A percentile compares a stretch with the other conserved stretches of the same genome.
Evolutionary conservation across 2,888 invertebrate genomes (phyloP).

Genomic region (Rhagonycha fulva): DNA sequence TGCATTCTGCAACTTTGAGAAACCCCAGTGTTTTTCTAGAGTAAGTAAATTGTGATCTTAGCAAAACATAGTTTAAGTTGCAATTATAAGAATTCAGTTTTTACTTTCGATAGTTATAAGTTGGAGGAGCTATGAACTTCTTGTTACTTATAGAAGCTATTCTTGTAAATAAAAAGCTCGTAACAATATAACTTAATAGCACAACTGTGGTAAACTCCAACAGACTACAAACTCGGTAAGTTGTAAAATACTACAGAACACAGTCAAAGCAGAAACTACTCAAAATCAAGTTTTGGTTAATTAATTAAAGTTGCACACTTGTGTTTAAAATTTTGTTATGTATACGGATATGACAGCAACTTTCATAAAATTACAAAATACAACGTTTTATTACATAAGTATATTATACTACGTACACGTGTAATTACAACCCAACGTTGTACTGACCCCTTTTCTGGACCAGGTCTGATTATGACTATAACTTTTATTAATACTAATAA

Average conservation of each 20-base stretch:
- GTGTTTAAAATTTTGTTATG: slow-evolving; percentile 20
- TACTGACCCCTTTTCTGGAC: too few species aligned
- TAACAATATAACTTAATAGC: slow-evolving; percentile 32
- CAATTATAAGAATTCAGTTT: not conserved
- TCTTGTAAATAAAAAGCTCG: slow-evolving; percentile 29
- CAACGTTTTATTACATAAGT: not conserved
- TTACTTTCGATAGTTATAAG: not conserved
- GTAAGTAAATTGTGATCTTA: not conserved
- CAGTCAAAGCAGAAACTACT: slow-evolving; percentile 31
- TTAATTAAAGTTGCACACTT: slow-evolving; percentile 25
- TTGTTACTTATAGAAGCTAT: slow-evolving; percentile 2
- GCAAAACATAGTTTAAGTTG: not conserved
- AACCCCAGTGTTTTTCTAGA: not conserved
- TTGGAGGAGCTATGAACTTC: not conserved
- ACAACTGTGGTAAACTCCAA: slow-evolving; percentile 29
- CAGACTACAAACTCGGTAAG: slow-evolving; percentile 28
- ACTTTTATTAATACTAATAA: not conserved
- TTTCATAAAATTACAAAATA: not conserved
- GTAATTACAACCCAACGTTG: too few species aligned
- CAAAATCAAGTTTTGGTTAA: slow-evolving; percentile 31
- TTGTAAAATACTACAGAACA: slow-evolving; percentile 29
- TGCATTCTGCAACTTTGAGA: not conserved
- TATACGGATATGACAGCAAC: slow-evolving; percentile 6
- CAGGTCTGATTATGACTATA: too few species aligned
- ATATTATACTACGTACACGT: not conserved